These are phyloP conservation scores for Percopsis omiscomaycus DNA, from an alignment of 2,797 vertebrate species.

Conservation along the genomic window DNA sequence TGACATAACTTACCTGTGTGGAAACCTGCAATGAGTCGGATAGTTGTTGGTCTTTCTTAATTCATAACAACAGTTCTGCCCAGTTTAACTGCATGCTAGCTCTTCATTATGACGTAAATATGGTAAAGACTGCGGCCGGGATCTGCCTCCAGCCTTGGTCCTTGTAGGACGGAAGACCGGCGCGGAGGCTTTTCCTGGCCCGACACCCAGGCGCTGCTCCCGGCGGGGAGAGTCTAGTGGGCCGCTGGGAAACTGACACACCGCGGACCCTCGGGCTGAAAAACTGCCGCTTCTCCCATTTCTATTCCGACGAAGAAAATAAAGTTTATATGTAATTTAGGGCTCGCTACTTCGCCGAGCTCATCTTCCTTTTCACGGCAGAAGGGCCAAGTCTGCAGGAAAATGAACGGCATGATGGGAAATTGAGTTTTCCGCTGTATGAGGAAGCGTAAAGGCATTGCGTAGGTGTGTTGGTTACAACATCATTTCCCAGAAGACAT, in stretches of 20 bases:
- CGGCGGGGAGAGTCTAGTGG: too few species aligned
- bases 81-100: neutral
- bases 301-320: neutral
- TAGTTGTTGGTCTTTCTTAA: too few species aligned
- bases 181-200: constrained; percentile 1
- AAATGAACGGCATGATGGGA: constrained; percentile 59
- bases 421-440: constrained; percentile 36
- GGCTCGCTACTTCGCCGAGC: constrained; percentile 5
- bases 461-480: constrained; percentile 6
- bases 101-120: too few species aligned
- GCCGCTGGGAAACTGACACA: too few species aligned
- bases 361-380: constrained; percentile 71
- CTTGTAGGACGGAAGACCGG: constrained; percentile 12
- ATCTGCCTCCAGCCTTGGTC: neutral
- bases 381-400: constrained; percentile 69
- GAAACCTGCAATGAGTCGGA: too few species aligned
- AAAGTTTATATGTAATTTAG: neutral
- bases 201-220: too few species aligned
- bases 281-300: neutral
- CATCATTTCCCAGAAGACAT: constrained; percentile 58
- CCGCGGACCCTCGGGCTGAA: too few species aligned
- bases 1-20: too few species aligned
- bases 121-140: constrained; percentile 1
- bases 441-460: neutral
- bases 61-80: neutral